These are phyloP conservation scores for Corbicula japonica DNA, from an alignment of 2,888 invertebrate genomes.

Conservation along the genomic window DNA sequence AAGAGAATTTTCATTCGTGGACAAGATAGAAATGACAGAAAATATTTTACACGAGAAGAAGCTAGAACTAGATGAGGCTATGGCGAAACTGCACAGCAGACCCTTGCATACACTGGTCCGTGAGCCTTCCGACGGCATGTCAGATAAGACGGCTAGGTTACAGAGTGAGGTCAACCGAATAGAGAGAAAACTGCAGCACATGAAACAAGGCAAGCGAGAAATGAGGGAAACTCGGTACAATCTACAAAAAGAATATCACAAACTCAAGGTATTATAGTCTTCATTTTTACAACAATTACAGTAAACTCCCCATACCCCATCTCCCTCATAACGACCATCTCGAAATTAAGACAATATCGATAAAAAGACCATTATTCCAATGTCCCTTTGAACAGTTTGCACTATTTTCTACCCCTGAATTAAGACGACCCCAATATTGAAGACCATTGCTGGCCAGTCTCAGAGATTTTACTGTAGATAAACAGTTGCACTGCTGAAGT, in stretches of 20 bases:
- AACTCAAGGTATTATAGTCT: constrained; percentile 65
- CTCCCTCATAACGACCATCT: too few species aligned
- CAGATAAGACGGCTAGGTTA: constrained; percentile 61
- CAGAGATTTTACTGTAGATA: too few species aligned
- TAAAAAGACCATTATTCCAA: too few species aligned
- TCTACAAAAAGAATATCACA: constrained; percentile 76
- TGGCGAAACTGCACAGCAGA: constrained; percentile 57
- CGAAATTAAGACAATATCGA: too few species aligned
- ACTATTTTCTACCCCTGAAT: too few species aligned
- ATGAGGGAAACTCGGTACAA: constrained; percentile 68
- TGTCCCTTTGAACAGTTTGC: too few species aligned
- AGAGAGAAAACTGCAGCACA: constrained; percentile 61
- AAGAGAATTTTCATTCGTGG: constrained; percentile 66
- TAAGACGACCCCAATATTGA: too few species aligned
- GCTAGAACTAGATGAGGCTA: constrained; percentile 61
- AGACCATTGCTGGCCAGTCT: too few species aligned
- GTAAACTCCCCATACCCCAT: too few species aligned
- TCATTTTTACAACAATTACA: too few species aligned
- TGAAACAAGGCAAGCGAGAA: constrained; percentile 64
- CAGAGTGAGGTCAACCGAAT: constrained; percentile 69
- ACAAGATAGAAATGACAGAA: constrained; percentile 68
- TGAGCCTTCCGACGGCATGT: constrained; percentile 65
- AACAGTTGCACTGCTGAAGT: too few species aligned
- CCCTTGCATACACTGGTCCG: constrained; percentile 56
- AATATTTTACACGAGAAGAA: constrained; percentile 68